Base-by-base conservation (phyloP, 2,888 invertebrate genomes). In the Baronia brevicornis region DNA sequence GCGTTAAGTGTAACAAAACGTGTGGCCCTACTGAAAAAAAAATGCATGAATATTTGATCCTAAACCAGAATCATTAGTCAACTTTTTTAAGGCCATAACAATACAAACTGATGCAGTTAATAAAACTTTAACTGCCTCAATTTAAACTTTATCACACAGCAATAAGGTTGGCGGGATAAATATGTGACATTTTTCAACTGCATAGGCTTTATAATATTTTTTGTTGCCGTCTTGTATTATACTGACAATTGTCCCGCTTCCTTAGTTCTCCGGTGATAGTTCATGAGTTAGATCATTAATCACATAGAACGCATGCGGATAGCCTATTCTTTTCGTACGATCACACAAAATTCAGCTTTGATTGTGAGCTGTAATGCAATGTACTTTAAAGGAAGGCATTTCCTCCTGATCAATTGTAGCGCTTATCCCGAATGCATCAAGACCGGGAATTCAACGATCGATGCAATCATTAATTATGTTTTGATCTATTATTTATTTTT, bases 21-120 rank as follows among this genome's bases (percentile, higher is more conserved):
- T 60, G 65, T 64, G 55, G 53, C 47, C 46, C 53, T 45, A 47
- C 46, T 53, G 48, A 70, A 77, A 73, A n/a, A n/a, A 75, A 75
- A 72, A 62, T 57, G 59, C 64, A 79, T 79, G 82, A 80, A 82
- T 82, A 73, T 80, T 77, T 77, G 80, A 80, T 79, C 65, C 66
- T 55, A 71, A 75, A 80, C 80, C 73, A 77, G 72, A 78, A 75
- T 80, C 84, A 82, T 84, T 84, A 82, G 80, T 84, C 80, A 82
- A 75, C 53, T 72, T 82, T 75, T 80, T 82, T 78, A 71, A 49
- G 50, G 39, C 33, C 31, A 33, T 24, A 39, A 32, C 30, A 22
- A 27, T 28, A 27, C 10, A 17, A 28, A 23, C 17, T 10, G 23
- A 36, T 29, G 9, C 13, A 2, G 10, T 8, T 27, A 15, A 27